phyloP scores from a whole-genome alignment of 2,113 vertebrate species.

The Suncus etruscus region DNA sequence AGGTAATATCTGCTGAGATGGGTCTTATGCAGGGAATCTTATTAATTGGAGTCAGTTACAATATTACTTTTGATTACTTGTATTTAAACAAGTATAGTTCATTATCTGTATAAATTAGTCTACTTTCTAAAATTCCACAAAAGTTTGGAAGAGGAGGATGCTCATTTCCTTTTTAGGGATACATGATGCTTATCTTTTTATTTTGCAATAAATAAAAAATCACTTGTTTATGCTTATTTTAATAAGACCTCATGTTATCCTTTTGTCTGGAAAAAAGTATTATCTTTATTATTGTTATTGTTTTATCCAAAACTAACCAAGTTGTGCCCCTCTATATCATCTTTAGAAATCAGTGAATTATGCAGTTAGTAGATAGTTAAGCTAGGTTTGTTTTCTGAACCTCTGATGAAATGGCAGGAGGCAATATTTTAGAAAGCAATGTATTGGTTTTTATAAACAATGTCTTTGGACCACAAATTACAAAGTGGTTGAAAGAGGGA shows the following conservation, averaged over 20 bases:
- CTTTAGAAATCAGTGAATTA: slow-evolving; percentile 24
- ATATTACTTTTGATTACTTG: neutral
- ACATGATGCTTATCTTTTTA: neutral
- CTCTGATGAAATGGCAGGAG: slow-evolving; percentile 18
- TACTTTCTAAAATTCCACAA: neutral
- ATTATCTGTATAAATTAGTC: neutral
- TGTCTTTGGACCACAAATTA: neutral
- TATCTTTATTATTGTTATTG: neutral
- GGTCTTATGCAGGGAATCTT: neutral
- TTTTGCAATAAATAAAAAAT: slow-evolving; percentile 12
- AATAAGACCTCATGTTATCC: neutral
- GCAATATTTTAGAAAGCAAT: slow-evolving; percentile 18
- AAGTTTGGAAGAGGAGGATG: neutral
- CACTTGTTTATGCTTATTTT: neutral
- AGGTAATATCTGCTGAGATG: neutral
- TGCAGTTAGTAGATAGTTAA: slow-evolving; percentile 25
- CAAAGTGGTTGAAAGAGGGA: neutral
- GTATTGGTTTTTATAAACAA: neutral
- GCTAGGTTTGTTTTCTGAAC: neutral
- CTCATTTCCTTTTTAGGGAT: neutral
- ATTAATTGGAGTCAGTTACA: neutral
- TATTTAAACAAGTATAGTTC: neutral
- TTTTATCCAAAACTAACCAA: neutral
- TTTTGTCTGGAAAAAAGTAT: slow-evolving; percentile 13
- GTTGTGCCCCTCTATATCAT: slow-evolving; percentile 27